These are phyloP conservation scores for Planiliza haematocheilus DNA, from an alignment of 2,113 vertebrate genomes.

Conservation along the genomic window DNA sequence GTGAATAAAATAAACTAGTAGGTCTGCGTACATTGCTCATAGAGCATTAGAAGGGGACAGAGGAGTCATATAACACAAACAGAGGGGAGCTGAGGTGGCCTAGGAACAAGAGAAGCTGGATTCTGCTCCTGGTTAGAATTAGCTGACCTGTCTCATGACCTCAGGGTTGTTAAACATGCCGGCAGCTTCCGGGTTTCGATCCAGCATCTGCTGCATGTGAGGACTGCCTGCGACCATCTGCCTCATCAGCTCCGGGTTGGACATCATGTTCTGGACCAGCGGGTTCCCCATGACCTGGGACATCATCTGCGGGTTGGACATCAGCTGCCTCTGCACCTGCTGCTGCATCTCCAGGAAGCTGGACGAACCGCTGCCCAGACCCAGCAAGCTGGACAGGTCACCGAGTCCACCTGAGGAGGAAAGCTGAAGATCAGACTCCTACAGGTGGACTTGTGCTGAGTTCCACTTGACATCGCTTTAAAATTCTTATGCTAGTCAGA, in stretches of 20 bases:
- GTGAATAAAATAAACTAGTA: not conserved
- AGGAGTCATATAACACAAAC: no score
- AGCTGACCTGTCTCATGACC: slow-evolving; percentile 98
- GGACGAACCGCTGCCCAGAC: slow-evolving; percentile 94
- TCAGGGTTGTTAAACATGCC: slow-evolving; percentile 99
- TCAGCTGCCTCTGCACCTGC: slow-evolving; percentile 99
- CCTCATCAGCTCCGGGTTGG: slow-evolving; percentile 95
- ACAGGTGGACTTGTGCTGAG: no score
- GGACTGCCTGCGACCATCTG: slow-evolving; percentile 99
- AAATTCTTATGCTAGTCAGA: no score
- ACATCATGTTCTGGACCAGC: slow-evolving; percentile 99
- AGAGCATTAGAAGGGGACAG: not conserved
- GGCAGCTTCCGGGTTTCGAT: slow-evolving; percentile 97
- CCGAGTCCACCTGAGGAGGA: slow-evolving; percentile 90
- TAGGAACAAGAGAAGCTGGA: no score
- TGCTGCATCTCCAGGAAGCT: slow-evolving; percentile 99
- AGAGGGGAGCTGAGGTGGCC: no score
- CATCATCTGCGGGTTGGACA: slow-evolving; percentile 99
- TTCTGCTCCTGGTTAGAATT: no score
- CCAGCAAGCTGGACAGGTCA: slow-evolving; percentile 90
- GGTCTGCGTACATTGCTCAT: not conserved
- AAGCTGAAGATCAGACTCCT: slow-evolving; percentile 1
- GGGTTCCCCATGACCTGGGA: slow-evolving; percentile 99
- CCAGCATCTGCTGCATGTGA: slow-evolving; percentile 99
- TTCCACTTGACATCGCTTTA: no score